Percentiles rank a stretch among this genome's conserved stretches.
These are phyloP conservation scores for Microcebus jonahi DNA, from an alignment of 2,113 vertebrate genomes.

Conservation along the genomic window DNA sequence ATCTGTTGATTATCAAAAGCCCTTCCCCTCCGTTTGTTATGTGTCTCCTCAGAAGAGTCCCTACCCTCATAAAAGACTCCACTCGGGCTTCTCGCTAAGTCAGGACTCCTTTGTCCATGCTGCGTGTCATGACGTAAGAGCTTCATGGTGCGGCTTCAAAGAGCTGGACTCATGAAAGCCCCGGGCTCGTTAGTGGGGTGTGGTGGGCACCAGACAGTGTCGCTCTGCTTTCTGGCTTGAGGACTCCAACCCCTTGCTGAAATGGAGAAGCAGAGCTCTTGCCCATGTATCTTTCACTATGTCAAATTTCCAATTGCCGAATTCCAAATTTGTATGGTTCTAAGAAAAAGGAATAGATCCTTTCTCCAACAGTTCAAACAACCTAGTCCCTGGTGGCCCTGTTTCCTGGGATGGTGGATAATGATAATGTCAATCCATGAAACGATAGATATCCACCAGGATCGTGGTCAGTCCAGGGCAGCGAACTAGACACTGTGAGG, in stretches of 20 bases:
- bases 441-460: background rate
- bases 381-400: background rate
- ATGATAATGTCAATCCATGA: background rate
- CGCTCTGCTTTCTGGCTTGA: background rate
- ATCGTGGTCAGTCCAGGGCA: background rate
- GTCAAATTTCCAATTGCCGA: background rate
- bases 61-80: slow-evolving; percentile 79
- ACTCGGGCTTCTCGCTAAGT: slow-evolving; percentile 70
- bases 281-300: background rate
- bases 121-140: slow-evolving; percentile 53
- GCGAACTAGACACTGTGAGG: background rate
- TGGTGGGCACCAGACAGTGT: background rate
- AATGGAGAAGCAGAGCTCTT: background rate
- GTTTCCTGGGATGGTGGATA: background rate
- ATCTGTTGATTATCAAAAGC: slow-evolving; percentile 52
- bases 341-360: background rate
- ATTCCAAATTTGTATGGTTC: background rate
- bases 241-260: background rate
- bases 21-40: slow-evolving; percentile 56
- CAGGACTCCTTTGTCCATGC: slow-evolving; percentile 58
- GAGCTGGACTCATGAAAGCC: slow-evolving; percentile 52
- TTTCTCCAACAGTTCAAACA: background rate
- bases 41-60: slow-evolving; percentile 64
- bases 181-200: slow-evolving; percentile 30
- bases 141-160: slow-evolving; percentile 75